Base-by-base conservation (phyloP, 2,113 vertebrate genomes). In the Centropus bengalensis region DNA sequence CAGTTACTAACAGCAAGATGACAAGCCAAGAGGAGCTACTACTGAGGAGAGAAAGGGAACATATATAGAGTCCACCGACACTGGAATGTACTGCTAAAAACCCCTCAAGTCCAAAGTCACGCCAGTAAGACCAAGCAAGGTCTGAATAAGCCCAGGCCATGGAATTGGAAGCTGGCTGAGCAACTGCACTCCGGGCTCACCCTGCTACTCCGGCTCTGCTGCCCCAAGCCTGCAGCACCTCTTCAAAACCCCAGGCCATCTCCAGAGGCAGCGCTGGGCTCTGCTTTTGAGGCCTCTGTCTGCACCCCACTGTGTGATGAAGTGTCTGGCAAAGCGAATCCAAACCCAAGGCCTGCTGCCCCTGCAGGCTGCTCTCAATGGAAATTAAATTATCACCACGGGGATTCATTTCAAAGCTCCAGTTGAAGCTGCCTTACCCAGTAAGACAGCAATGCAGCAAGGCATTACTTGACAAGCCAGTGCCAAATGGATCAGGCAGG, bases 41-140 rank as follows among this genome's bases (percentile, higher is more conserved):
- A 17, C 36, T 60, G n/a, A 40, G 16, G 42, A 24, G 6, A 24
- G 69, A 45, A 15, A 24, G 6, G 21, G 8, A 2, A 33, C 3
- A 11, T 3, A 32, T 4, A 14, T 10, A 49, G 38, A 58, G 52
- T 10, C 54, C 45, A 49, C 33, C 49, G 22, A 4, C 23, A 10
- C 14, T n/a, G 18, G 54, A 54, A 63, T 0, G 0, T 14, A 8
- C 10, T 30, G 23, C 22, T 14, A 19, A 71, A 81, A 83, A 40
- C 6, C 5, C 6, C 12, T 7, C 2, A 32, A 49, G n/a, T 5
- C 66, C 26, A n/a, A 64, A 45, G 69, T 6, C 18, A 32, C 0
- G 1, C 4, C 5, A 51, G 12, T 18, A 30, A 67, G 52, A 27
- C 30, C 1, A 9, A 82, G 55, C 20, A 51, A 45, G 17, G 60